A percentile compares a stretch with the other conserved stretches of the same genome.
phyloP scores from a whole-genome alignment of 2,888 invertebrate species.

The Cryptosula pallasiana region DNA sequence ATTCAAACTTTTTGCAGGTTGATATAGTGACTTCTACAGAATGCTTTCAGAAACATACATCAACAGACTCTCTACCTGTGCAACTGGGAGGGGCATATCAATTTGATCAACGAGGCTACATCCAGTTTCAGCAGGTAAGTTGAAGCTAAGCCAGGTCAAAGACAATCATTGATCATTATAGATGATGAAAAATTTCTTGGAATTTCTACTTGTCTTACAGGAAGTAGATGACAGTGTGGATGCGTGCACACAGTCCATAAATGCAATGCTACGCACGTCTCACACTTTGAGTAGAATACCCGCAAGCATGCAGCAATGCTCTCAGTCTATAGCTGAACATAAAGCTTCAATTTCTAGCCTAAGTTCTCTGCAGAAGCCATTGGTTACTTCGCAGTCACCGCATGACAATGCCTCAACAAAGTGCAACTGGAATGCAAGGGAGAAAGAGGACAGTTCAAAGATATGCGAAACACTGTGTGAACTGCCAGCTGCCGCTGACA shows the following conservation, averaged over 20 bases:
- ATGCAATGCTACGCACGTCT: background rate
- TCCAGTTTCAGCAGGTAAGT: background rate
- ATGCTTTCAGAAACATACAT: background rate
- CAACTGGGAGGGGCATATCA: background rate
- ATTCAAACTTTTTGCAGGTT: background rate
- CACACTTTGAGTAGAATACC: conserved; percentile 2
- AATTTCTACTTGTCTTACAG: too few relatives aligned
- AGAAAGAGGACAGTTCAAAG: too few relatives aligned
- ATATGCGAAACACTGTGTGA: too few relatives aligned
- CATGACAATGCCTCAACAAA: too few relatives aligned
- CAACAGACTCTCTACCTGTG: background rate
- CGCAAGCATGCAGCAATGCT: background rate
- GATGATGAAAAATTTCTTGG: too few relatives aligned
- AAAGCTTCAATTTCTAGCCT: background rate
- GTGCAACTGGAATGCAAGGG: too few relatives aligned
- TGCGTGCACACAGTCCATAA: background rate
- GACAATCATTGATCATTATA: too few relatives aligned
- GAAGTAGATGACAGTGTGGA: background rate
- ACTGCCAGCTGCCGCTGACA: too few relatives aligned
- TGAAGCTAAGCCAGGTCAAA: too few relatives aligned
- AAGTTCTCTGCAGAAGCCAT: background rate
- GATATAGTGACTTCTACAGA: background rate
- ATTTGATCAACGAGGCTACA: background rate
- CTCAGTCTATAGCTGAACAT: background rate
- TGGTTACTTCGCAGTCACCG: too few relatives aligned